Evolutionary conservation across 2,888 invertebrate genomes (phyloP).

Genomic region (Dyspetes luteomarginatus): DNA sequence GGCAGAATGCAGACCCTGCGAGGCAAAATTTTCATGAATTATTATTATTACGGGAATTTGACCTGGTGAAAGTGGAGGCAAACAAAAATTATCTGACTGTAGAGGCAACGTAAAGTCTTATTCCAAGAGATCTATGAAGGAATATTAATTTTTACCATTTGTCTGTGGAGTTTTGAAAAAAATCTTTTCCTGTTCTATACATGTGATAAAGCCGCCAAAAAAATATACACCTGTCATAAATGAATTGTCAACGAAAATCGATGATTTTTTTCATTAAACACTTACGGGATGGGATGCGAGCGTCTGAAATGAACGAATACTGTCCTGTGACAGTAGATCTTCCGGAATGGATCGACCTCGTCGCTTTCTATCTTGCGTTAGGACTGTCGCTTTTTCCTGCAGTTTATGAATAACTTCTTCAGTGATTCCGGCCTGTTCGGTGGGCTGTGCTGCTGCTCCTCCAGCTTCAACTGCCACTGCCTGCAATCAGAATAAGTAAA

Average conservation of each 20-base stretch:
- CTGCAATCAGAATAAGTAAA: slow-evolving; percentile 77
- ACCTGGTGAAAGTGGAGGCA: slow-evolving; percentile 28
- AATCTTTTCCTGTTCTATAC: no score
- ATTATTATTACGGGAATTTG: slow-evolving; percentile 36
- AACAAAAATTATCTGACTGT: no score
- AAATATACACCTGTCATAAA: no score
- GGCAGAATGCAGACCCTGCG: slow-evolving; percentile 97
- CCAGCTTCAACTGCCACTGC: slow-evolving; percentile 92
- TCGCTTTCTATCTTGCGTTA: slow-evolving; percentile 98
- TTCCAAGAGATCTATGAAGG: no score
- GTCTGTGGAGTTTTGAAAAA: no score
- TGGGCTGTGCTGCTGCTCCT: slow-evolving; percentile 89
- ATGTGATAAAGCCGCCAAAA: no score
- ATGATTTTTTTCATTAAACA: slow-evolving; percentile 50
- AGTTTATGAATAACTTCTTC: slow-evolving; percentile 96
- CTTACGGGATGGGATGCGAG: slow-evolving; percentile 93
- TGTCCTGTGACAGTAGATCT: slow-evolving; percentile 94
- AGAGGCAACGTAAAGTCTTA: no score
- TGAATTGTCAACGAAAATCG: no score
- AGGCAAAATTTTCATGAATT: slow-evolving; percentile 12
- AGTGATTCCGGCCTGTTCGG: slow-evolving; percentile 97
- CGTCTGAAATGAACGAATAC: slow-evolving; percentile 93
- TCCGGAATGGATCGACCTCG: slow-evolving; percentile 98
- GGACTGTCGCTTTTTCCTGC: slow-evolving; percentile 96
- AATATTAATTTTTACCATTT: no score